Base-by-base conservation (phyloP, 2,797 vertebrate species). In the Pelochelys cantorii region DNA sequence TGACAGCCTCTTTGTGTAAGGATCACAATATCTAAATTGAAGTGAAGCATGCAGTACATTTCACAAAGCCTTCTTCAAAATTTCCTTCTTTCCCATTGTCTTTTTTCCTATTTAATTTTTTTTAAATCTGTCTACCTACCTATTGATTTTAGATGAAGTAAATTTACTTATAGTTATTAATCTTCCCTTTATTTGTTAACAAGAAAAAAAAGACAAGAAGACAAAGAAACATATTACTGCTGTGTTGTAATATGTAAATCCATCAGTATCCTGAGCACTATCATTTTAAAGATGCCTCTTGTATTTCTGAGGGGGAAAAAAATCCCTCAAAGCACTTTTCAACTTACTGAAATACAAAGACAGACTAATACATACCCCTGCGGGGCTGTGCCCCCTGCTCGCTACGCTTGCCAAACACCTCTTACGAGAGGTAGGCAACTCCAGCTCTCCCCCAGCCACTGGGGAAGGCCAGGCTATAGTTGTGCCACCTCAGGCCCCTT, bases 91-190 rank as follows among this genome's bases (percentile, higher is more conserved):
- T 22, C 42, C 57, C 17, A 31, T 74, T 52, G 53, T 48, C 15
- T 85, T 86, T 91, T 84, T 1, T 12, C 53, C 59, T 56, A 86
- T 22, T 3, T 54, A 60, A 31, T 7, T 34, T 74, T 31, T 79
- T 31, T 2, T 54, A 93, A 84, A 84, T 14, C 15, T 56, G 11
- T 83, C 31, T 90, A 86, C 42, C 23, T 15, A 34, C 13, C 5
- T 81, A 82, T 13, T 89, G 20, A 2, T 95, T 92, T 93, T 82
- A 82, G 52, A 11, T 85, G 14, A 89, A 89, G 77, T 59, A 18
- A 0, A 84, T 95, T 81, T 6, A 29, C 31, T 56, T 83, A 68
- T 18, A 1, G 9, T 23, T 86, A 42, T 62, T 85, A 74, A 17
- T 37, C 1, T 65, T 0, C 34, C 57, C 86, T 87, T 78, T 3